Base-by-base conservation (phyloP, 2,797 vertebrate genomes). In the Phylloscopus collybita region DNA sequence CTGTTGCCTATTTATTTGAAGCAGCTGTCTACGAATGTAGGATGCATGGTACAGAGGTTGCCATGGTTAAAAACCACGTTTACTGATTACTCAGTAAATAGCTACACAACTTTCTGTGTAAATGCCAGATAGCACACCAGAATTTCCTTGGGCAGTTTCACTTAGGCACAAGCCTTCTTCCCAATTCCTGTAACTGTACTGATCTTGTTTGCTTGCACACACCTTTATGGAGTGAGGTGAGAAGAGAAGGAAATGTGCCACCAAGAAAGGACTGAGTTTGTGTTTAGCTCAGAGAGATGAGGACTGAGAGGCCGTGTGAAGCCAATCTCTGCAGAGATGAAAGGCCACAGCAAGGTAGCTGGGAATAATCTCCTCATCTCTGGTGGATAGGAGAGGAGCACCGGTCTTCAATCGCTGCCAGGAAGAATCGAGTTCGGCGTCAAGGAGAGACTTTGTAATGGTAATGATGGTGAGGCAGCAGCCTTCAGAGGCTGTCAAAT, bases 401-500 rank as follows among this genome's bases (percentile, higher is more conserved):
- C 34, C 7, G 64, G 86, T 91, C 92, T 93, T 94, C 89, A 89
- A 34, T 94, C 1, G 21, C 79, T 2, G 5, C 13, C 16, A 87
- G 67, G 67, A 94, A 75, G 81, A 92, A 95, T 83, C 4, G 4
- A 92, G 94, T 75, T 86, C 81, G 51, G 83, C 1, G 0, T 83
- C 76, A 88, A 69, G 90, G 70, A 90, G 76, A 56, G 70, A 81
- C 92, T 95, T 95, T 94, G 92, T 93, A 96, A 92, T 95, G 93
- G 64, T 94, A 93, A 95, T 80, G 80, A 88, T 53, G 83, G 88
- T 4, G 64, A 93, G 80, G 71, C 76, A 90, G 78, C 70, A 93
- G 94, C 32, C 86, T 73, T 51, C 4, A 2, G 62, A 93, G 70
- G 86, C 70, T 93, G 83, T 95, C 83, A 92, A 49, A 92, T 69